Evolutionary conservation across 2,888 invertebrate genomes (phyloP).

Genomic region (Oegoconia quadripuncta): DNA sequence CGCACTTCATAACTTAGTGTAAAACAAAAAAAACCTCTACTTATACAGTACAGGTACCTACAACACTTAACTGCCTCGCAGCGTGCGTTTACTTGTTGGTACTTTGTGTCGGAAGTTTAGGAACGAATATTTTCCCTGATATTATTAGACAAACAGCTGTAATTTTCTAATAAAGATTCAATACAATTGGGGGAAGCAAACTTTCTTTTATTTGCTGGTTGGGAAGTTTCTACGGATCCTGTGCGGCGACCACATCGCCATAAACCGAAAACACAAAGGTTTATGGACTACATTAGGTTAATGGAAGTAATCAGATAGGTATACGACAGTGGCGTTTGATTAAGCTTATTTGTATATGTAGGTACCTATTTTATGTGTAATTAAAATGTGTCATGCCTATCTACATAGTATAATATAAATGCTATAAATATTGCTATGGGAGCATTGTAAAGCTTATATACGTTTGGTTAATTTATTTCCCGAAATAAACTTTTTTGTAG

Average conservation of each 20-base stretch:
- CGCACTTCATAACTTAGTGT: constrained; percentile 3
- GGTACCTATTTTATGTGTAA: neutral
- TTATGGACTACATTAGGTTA: constrained; percentile 67
- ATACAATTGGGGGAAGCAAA: constrained; percentile 41
- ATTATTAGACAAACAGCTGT: constrained; percentile 47
- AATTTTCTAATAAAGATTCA: constrained; percentile 41
- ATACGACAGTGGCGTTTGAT: constrained; percentile 47
- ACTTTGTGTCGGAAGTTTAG: constrained; percentile 21
- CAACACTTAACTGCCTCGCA: neutral
- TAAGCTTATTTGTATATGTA: constrained; percentile 33
- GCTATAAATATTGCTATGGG: too few relatives aligned
- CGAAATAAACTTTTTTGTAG: neutral
- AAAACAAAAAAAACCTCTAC: too few relatives aligned
- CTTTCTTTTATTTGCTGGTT: constrained; percentile 35
- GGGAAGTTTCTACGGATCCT: constrained; percentile 29
- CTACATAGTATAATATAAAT: too few relatives aligned
- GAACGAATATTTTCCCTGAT: constrained; percentile 34
- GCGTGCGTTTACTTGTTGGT: neutral
- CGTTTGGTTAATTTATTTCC: neutral
- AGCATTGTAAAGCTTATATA: too few relatives aligned
- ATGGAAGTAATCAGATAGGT: constrained; percentile 60
- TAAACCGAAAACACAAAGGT: constrained; percentile 68
- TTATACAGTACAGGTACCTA: neutral
- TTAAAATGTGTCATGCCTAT: too few relatives aligned
- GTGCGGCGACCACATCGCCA: constrained; percentile 47